Evolutionary conservation across 2,888 invertebrate genomes (phyloP).

Genomic region (Cataglyphis cursor): DNA sequence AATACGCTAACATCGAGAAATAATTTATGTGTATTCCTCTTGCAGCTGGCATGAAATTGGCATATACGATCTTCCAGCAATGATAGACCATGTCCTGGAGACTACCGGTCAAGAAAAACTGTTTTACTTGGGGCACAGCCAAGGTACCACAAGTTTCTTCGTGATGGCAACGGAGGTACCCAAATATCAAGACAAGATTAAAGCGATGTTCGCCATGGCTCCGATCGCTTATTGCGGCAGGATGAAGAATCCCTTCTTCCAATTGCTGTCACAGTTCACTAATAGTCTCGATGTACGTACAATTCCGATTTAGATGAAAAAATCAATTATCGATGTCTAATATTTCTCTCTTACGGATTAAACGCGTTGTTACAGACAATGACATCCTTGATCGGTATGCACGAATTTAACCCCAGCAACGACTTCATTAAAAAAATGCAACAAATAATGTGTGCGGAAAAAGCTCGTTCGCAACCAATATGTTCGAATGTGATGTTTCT

Average conservation of each 20-base stretch:
- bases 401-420: conserved; percentile 90
- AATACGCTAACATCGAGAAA: conserved; percentile 78
- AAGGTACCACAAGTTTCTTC: conserved; percentile 93
- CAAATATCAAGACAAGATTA: conserved; percentile 90
- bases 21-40: conserved; percentile 83
- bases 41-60: conserved; percentile 95
- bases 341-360: not conserved
- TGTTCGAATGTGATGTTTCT: conserved; percentile 91
- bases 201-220: conserved; percentile 88
- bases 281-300: conserved; percentile 73
- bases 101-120: conserved; percentile 87
- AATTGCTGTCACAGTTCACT: conserved; percentile 86
- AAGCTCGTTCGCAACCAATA: conserved; percentile 88
- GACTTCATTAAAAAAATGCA: conserved; percentile 84
- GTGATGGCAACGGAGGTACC: conserved; percentile 90
- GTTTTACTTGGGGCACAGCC: conserved; percentile 95
- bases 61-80: conserved; percentile 93
- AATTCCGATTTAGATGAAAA: conserved; percentile 21
- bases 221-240: conserved; percentile 85
- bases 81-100: conserved; percentile 91
- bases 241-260: conserved; percentile 87
- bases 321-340: not conserved
- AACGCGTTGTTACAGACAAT: conserved; percentile 57
- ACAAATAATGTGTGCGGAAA: conserved; percentile 88
- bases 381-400: conserved; percentile 70